Percentiles rank a stretch among this genome's conserved stretches.
Conservation (phyloP, 2,113 vertebrate species). For the Oreochromis tanganicae region DNA sequence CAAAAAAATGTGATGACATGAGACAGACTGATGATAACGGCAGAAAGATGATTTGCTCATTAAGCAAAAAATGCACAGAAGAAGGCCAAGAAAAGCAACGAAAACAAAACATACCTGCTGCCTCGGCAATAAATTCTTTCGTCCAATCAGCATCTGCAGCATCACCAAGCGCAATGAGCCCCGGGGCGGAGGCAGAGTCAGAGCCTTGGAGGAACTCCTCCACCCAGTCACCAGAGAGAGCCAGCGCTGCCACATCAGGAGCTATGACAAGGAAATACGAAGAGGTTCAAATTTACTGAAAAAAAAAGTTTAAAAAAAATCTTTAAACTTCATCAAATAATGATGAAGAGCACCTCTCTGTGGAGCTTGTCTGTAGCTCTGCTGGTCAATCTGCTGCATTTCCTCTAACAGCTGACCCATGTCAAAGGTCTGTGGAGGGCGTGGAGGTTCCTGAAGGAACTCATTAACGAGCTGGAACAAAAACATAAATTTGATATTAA, state of each 20-base stretch:
- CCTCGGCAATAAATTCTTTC: slow-evolving; percentile 94
- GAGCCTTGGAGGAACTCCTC: slow-evolving; percentile 86
- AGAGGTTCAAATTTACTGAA: neutral
- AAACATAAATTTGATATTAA: neutral
- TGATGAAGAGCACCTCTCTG: slow-evolving; percentile 80
- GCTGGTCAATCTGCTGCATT: slow-evolving; percentile 98
- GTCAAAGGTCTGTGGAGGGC: slow-evolving; percentile 91
- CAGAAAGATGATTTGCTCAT: neutral
- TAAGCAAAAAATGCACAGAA: neutral
- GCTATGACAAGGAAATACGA: slow-evolving; percentile 63
- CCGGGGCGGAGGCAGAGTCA: slow-evolving; percentile 72
- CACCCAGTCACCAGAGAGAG: slow-evolving; percentile 92
- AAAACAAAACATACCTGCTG: slow-evolving; percentile 75
- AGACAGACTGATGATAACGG: neutral
- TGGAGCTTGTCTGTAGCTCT: slow-evolving; percentile 89
- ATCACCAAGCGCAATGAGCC: slow-evolving; percentile 70
- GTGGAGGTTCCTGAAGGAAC: slow-evolving; percentile 87
- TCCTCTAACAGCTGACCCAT: slow-evolving; percentile 97
- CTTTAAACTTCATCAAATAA: neutral
- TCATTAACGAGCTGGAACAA: slow-evolving; percentile 85
- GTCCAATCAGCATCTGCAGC: slow-evolving; percentile 92
- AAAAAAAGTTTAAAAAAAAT: neutral
- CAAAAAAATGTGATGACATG: neutral
- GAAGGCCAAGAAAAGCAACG: neutral
- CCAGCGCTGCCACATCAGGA: slow-evolving; percentile 92